Evolutionary conservation across 2,888 invertebrate genomes (phyloP), one percentile per base, ranked within the genome.

Genomic region (Fragum sueziense): DNA sequence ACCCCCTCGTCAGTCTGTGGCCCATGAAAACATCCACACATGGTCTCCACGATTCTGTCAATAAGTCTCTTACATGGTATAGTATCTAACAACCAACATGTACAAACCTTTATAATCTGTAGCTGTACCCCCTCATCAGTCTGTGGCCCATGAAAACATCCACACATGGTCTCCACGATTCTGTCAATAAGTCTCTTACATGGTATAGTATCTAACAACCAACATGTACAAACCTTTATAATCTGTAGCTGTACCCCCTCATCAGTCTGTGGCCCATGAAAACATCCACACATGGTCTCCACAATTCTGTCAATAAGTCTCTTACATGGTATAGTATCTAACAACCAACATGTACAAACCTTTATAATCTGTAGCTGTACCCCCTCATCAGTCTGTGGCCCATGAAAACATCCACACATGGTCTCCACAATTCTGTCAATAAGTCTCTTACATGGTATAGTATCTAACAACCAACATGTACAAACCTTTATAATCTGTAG

Each of bases 1-100:
- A 99, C 98, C 52, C 98, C 98, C 94, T 99, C 99, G 94, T 99
- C 99, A 0, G 99, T 99, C 93, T 98, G 98, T 22, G 98, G 97
- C 0, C 99, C 99, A 91, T 96, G 88, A 82, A 99, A 99, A 93
- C 99, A 99, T 82, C 96, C 96, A 93, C 99, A 99, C 88, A 99
- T 98, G 31, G 99, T 98, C 93, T 98, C 98, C 11, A 99, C 99
- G 91, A 99, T 99, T 79, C 99, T 95, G 93, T 99, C 99, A 87
- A 99, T 99, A 3, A 99, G 94, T 59, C 97, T 94, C 93, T 98
- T 97, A 67, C 97, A 97, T 0, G 98, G 97, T 88, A 97, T 97
- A 0, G 97, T 97, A n/a, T n/a, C n/a, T n/a, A n/a, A n/a, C n/a
- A n/a, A n/a, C n/a, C n/a, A n/a, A n/a, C n/a, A n/a, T n/a, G n/a